Percentiles rank a stretch among this genome's conserved stretches.
These are phyloP conservation scores for Pseudomyrmex concolor DNA, from an alignment of 1,140 invertebrate species.

Conservation along the genomic window DNA sequence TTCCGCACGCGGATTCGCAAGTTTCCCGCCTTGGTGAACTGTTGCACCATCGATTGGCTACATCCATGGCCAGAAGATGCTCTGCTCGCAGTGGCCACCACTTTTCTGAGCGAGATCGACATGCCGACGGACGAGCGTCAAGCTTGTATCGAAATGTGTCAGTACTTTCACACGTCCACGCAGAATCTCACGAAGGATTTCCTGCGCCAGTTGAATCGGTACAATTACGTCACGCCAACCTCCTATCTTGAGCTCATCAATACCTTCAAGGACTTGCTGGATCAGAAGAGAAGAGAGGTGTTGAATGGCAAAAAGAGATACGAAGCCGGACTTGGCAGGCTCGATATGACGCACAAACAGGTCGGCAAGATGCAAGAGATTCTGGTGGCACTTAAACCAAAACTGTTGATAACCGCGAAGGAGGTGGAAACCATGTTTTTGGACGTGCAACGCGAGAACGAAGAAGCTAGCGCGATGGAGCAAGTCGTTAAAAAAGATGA, in stretches of 20 bases:
- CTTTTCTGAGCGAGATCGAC: constrained; percentile 94
- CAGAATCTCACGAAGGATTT: constrained; percentile 91
- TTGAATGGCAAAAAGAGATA: constrained; percentile 90
- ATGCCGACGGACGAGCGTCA: constrained; percentile 88
- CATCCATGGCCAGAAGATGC: constrained; percentile 98
- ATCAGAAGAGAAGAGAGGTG: constrained; percentile 90
- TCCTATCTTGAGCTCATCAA: constrained; percentile 97
- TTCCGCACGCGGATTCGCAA: constrained; percentile 94
- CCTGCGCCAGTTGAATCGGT: constrained; percentile 87
- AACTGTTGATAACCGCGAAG: constrained; percentile 93
- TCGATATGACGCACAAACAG: constrained; percentile 93
- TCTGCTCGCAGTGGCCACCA: constrained; percentile 95
- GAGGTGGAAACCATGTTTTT: constrained; percentile 92
- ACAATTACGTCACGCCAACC: constrained; percentile 97
- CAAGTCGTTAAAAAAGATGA: constrained; percentile 89
- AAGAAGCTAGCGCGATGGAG: constrained; percentile 92
- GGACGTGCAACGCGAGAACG: constrained; percentile 92
- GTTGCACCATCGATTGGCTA: constrained; percentile 99
- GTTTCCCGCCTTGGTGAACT: constrained; percentile 97
- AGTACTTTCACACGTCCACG: constrained; percentile 95
- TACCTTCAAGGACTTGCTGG: constrained; percentile 93
- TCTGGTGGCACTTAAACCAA: constrained; percentile 93
- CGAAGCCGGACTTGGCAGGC: constrained; percentile 93
- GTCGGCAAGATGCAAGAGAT: constrained; percentile 95
- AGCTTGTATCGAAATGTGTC: constrained; percentile 94